Evolutionary conservation across 2,113 vertebrate genomes (phyloP), one percentile per base, ranked within the genome.

Genomic region (Chamaea fasciata): DNA sequence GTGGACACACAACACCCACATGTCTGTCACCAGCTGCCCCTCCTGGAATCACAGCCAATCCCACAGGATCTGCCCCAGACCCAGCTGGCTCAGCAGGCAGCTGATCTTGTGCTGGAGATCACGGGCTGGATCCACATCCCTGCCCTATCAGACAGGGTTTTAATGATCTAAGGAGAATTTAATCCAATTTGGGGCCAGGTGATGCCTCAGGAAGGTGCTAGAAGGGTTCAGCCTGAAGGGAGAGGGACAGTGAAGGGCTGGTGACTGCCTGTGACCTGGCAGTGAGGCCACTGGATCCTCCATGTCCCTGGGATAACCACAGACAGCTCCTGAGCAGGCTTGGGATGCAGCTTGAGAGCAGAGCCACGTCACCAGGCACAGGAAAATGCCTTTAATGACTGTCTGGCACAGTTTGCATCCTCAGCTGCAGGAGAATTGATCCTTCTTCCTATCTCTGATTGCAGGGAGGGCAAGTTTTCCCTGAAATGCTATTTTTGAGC

Each of bases 371-470:
- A 28, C 33, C 26, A 85, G 68, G 83, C 69, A 55, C 78, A 87
- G 91, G 18, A 85, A 62, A 80, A 28, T 3, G 70, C 65, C 81
- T 87, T 91, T 81, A 89, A 24, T 73, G 76, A n/a, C 69, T 49
- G 87, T 19, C 89, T 95, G 95, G 85, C 91, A 94, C 74, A 50
- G 60, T 37, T 46, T 69, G 90, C 49, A 3, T 39, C 90, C 92
- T 95, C 79, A 92, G 89, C 92, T 92, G 86, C 81, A 68, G 35
- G 53, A 94, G 67, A 91, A 95, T 41, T 3, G 28, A 83, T 77
- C 89, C 83, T 68, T 44, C 89, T 70, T 44, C 82, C 87, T 35
- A 78, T 44, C 71, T 53, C 28, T 50, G 88, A 90, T 37, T 56
- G 76, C 47, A 77, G 64, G 12, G 18, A 71, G 65, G 89, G 79